These are phyloP conservation scores for Plectrocnemia conspersa DNA, from an alignment of 1,140 invertebrate genomes.

Conservation along the genomic window DNA sequence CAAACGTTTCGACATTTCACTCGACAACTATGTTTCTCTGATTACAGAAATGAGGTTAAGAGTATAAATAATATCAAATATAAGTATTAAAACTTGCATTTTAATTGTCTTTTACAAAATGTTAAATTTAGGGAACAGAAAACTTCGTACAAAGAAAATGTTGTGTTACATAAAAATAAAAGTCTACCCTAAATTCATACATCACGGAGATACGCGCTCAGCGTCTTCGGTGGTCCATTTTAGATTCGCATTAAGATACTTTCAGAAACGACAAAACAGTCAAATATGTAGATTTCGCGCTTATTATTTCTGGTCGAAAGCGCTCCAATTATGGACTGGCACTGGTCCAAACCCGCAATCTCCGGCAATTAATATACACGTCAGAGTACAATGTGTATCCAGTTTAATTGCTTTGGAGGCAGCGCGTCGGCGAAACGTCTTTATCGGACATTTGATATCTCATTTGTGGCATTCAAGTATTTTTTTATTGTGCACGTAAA, in stretches of 20 bases:
- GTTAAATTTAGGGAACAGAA: no score
- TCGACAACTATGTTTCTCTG: no score
- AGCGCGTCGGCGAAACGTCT: constrained; percentile 2
- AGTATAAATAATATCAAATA: no score
- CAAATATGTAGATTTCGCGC: background rate
- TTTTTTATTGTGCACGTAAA: background rate
- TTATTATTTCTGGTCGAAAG: background rate
- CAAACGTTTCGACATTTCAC: no score
- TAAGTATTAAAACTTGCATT: no score
- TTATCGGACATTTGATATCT: constrained; percentile 9
- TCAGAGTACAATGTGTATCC: constrained; percentile 1
- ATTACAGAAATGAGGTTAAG: no score
- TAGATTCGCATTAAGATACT: background rate
- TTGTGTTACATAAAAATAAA: no score
- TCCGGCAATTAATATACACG: constrained; percentile 3
- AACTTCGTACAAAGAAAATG: no score
- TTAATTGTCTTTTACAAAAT: no score
- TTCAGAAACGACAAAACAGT: background rate
- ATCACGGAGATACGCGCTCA: background rate
- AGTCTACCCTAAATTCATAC: no score
- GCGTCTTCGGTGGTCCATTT: background rate
- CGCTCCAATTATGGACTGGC: constrained; percentile 6
- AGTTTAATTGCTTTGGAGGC: background rate
- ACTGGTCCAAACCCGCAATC: background rate
- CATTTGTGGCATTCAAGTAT: background rate